Conservation (phyloP, 2,888 invertebrate species). For the Leucoptera coffeella region DNA sequence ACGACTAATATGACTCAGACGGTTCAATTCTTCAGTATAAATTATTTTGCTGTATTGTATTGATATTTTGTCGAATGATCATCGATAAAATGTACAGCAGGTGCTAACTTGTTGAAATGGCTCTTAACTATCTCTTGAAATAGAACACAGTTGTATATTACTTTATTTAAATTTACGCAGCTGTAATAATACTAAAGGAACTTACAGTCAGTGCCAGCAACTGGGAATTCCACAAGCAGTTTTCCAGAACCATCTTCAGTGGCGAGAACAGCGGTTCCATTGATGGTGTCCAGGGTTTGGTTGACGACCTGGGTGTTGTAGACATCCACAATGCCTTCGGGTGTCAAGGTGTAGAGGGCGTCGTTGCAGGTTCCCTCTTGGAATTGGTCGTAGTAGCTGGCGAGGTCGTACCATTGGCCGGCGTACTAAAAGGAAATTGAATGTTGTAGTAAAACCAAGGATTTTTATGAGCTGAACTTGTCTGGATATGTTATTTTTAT, state of each 20-base stretch:
- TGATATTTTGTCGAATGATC: too few species aligned
- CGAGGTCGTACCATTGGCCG: slow-evolving; percentile 23
- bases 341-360: slow-evolving; percentile 12
- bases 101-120: too few species aligned
- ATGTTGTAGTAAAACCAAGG: slow-evolving; percentile 13
- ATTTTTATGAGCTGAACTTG: neutral
- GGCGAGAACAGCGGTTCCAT: slow-evolving; percentile 17
- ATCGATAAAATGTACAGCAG: too few species aligned
- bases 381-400: slow-evolving; percentile 17
- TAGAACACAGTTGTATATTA: too few species aligned
- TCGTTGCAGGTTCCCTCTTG: slow-evolving; percentile 21
- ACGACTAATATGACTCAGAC: too few species aligned
- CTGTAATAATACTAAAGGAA: too few species aligned
- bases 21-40: too few species aligned
- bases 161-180: too few species aligned
- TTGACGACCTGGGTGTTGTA: slow-evolving; percentile 20
- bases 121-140: too few species aligned
- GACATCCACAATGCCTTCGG: slow-evolving; percentile 12
- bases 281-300: slow-evolving; percentile 12
- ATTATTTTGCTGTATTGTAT: too few species aligned
- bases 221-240: slow-evolving; percentile 56
- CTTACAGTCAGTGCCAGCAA: slow-evolving; percentile 25
- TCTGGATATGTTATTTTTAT: neutral
- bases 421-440: slow-evolving; percentile 18
- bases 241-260: slow-evolving; percentile 54